phyloP scores from a whole-genome alignment of 2,113 vertebrate species.

The Heterocephalus glaber region DNA sequence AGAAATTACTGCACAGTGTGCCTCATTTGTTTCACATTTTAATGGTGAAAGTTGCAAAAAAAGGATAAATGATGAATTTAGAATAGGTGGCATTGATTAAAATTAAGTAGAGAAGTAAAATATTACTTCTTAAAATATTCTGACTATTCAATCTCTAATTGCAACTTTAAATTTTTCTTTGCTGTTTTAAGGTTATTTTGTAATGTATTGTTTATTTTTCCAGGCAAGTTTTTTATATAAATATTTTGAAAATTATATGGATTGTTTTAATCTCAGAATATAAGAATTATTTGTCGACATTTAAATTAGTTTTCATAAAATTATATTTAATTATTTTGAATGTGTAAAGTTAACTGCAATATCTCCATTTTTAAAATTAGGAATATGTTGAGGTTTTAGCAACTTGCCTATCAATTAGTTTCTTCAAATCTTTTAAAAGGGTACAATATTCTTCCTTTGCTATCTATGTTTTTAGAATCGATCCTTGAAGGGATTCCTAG shows the following conservation, averaged over 20 bases:
- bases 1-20: background rate
- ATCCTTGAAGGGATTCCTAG: background rate
- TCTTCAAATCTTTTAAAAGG: background rate
- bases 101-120: background rate
- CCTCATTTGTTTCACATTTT: background rate
- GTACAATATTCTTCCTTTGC: background rate
- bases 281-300: background rate
- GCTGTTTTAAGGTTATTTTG: background rate
- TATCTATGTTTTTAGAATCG: background rate
- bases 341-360: background rate
- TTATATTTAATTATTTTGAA: background rate
- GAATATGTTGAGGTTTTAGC: background rate
- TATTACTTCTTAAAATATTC: background rate
- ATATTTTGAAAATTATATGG: background rate
- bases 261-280: background rate
- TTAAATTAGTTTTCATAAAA: background rate
- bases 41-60: background rate
- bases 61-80: background rate
- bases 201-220: background rate
- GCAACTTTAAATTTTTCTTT: background rate
- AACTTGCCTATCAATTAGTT: background rate
- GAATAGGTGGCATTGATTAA: background rate
- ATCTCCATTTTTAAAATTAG: background rate
- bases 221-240: background rate
- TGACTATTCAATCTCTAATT: background rate